Evolutionary conservation across 1,140 invertebrate genomes (phyloP), one percentile per base, ranked within the genome.

Genomic region (Papilio xuthus): DNA sequence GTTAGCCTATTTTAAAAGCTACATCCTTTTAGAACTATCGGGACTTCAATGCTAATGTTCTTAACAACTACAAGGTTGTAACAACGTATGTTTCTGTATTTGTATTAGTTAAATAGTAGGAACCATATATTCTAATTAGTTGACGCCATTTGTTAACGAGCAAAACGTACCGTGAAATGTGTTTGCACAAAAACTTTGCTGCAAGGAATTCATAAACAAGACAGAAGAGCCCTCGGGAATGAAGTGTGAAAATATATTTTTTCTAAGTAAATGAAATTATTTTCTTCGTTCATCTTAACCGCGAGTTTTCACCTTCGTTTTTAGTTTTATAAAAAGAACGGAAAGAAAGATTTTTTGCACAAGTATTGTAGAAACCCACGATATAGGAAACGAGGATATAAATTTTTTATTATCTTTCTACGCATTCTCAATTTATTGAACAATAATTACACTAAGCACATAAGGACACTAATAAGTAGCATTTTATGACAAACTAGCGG

Each of bases 71-170:
- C 50, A 20, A 53, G 8, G 50, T 44, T 44, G 42, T 50, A 50
- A 50, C 47, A 50, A 50, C 47, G 18, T 53, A 53, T 53, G 50
- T 47, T 47, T 47, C 44, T 60, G 56, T 60, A 60, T 26, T 23
- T 60, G 56, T 60, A 26, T 9, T 60, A 26, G 20, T 60, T 26
- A 60, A 60, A 60, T 26, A 60, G 23, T 60, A 60, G 12, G 23
- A 60, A 26, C 56, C 56, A 60, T 60, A 60, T 60, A 60, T 60
- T 60, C 56, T 60, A 60, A 60, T 60, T 60, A 60, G 56, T 60
- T 60, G 56, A 60, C 56, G 23, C 56, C 56, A 60, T 60, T 20
- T 63, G 12, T 10, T 28, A 63, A 63, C 10, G 23, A 63, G 60
- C 60, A 67, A 67, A 28, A 32, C 60, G 60, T 67, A 67, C 26